Evolutionary conservation across 2,888 invertebrate species (phyloP), one percentile per base, ranked within the genome.

Genomic region (Lymantria monacha): DNA sequence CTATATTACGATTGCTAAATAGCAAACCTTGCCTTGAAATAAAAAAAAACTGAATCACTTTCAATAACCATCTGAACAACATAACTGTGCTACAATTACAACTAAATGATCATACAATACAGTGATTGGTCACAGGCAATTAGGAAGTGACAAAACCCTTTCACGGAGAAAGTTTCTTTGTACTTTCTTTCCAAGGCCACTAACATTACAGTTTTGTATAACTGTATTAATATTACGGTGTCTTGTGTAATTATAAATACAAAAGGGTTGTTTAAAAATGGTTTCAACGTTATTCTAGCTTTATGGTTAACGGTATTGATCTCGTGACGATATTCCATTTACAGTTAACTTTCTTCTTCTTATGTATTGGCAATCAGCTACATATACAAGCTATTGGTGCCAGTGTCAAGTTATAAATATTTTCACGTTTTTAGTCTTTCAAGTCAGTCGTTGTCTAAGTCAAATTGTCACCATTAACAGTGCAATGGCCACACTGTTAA

Each of bases 211-310:
- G 78, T 87, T n/a, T 89, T 88, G 90, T 89, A 70, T 82, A 79
- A 81, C 83, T 67, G 81, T 63, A 79, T 75, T 65, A 61, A 76
- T 75, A 79, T 81, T 87, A 89, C 89, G 84, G 89, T 84, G 72
- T 72, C 81, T 87, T 83, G 87, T 88, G 86, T 90, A 87, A 88
- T 89, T 87, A 69, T 44, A 41, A 42, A 86, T 83, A 83, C 75
- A 84, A 88, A n/a, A 87, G 86, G 85, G 84, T 88, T 88, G 80
- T 77, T 74, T 67, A 72, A 85, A 88, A 88, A 85, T 87, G 77
- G 87, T 85, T n/a, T 72, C 86, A 86, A 64, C 81, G 83, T 84
- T 87, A 86, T 63, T 62, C 63, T 57, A 66, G 70, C 81, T 83
- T 82, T 80, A 81, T 78, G 69, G 65, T 59, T 85, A 85, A 86